These are phyloP conservation scores for Drosophila maculinotata DNA, from an alignment of 2,888 invertebrate genomes.

Conservation along the genomic window DNA sequence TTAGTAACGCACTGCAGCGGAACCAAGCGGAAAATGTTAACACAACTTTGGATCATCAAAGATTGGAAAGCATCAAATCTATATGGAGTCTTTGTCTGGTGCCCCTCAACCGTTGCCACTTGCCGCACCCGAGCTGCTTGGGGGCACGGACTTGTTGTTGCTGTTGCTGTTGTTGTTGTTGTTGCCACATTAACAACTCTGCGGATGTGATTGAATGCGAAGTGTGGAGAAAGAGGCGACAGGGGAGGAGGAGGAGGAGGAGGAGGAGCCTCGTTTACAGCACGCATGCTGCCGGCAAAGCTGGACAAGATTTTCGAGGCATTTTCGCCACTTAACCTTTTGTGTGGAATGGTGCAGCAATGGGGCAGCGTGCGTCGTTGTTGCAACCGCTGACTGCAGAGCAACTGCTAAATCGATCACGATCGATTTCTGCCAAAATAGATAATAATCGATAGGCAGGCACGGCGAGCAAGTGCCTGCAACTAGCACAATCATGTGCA, in stretches of 20 bases:
- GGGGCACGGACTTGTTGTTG: background rate
- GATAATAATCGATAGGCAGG: constrained; percentile 68
- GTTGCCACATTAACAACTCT: constrained; percentile 61
- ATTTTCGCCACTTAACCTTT: constrained; percentile 58
- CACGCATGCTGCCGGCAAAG: constrained; percentile 55
- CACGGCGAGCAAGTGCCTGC: constrained; percentile 38
- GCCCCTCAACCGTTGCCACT: constrained; percentile 24
- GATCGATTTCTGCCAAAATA: constrained; percentile 74
- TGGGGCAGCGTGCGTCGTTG: constrained; percentile 30
- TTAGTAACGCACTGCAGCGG: too few relatives aligned
- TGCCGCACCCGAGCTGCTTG: too few relatives aligned
- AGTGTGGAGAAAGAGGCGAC: too few relatives aligned
- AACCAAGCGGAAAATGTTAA: too few relatives aligned
- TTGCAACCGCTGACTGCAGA: constrained; percentile 4
- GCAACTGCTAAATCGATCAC: constrained; percentile 75
- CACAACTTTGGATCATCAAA: too few relatives aligned
- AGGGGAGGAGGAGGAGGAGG: too few relatives aligned
- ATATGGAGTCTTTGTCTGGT: background rate
- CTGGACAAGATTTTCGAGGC: constrained; percentile 39
- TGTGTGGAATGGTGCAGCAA: constrained; percentile 13
- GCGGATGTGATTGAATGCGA: constrained; percentile 41
- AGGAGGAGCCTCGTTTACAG: constrained; percentile 31
- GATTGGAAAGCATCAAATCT: too few relatives aligned
- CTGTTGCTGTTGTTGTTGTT: constrained; percentile 14
- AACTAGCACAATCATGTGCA: constrained; percentile 46